Evolutionary conservation across 2,113 vertebrate genomes (phyloP).

Genomic region (Microcebus murinus): DNA sequence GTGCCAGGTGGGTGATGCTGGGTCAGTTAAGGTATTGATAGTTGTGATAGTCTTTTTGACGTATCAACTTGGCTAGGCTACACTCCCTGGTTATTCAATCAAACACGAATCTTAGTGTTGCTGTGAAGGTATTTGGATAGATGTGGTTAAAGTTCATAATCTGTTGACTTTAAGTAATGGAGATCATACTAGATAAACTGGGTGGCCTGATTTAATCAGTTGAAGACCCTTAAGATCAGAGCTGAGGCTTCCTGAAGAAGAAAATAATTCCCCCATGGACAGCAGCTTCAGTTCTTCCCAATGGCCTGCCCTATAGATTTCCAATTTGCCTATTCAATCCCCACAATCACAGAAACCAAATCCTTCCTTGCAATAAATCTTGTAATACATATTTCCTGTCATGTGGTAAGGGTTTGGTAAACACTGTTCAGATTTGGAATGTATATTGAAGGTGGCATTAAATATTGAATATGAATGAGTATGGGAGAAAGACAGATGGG

Average conservation of each 20-base stretch:
- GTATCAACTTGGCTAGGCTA: neutral
- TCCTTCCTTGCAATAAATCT: neutral
- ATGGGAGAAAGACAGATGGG: neutral
- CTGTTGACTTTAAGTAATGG: neutral
- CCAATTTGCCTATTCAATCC: neutral
- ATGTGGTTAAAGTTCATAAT: neutral
- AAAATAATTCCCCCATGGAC: no score
- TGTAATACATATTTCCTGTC: neutral
- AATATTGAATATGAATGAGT: neutral
- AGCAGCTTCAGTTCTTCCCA: neutral
- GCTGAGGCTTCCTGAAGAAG: neutral
- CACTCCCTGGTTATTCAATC: neutral
- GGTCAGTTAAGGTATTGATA: neutral
- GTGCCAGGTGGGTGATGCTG: neutral
- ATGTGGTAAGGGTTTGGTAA: neutral
- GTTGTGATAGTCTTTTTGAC: neutral
- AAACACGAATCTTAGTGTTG: neutral
- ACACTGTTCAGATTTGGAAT: neutral
- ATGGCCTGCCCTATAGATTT: neutral
- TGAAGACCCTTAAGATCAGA: neutral
- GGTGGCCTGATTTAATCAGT: neutral
- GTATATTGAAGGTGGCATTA: neutral
- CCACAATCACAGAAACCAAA: neutral
- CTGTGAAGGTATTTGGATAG: neutral
- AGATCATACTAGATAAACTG: neutral